Evolutionary conservation across 2,797 vertebrate species (phyloP).

Genomic region (Pseudopleuronectes americanus): DNA sequence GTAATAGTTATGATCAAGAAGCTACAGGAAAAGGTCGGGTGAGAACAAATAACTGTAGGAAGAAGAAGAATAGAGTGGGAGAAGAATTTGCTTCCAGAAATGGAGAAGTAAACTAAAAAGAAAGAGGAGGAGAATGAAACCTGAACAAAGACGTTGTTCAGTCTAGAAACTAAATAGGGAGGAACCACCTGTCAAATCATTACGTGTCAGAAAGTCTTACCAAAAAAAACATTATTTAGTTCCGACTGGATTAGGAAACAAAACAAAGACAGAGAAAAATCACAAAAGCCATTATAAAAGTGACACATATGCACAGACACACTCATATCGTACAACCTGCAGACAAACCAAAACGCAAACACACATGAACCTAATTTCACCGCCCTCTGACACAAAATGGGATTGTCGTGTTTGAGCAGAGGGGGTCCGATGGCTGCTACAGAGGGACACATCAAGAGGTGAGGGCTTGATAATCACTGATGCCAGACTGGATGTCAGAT

Average conservation of each 20-base stretch:
- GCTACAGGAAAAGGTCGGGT: conserved; percentile 33
- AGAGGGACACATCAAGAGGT: conserved; percentile 67
- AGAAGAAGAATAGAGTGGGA: conserved; percentile 4
- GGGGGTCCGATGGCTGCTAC: conserved; percentile 56
- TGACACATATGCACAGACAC: neutral
- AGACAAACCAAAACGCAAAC: conserved; percentile 22
- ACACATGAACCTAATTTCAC: conserved; percentile 61
- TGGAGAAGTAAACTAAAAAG: neutral
- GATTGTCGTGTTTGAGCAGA: conserved; percentile 73
- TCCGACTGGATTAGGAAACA: neutral
- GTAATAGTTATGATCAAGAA: conserved; percentile 43
- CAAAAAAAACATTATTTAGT: conserved; percentile 6
- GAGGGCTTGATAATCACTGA: conserved; percentile 78
- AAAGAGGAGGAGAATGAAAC: conserved; percentile 4
- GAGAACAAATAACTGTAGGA: conserved; percentile 27
- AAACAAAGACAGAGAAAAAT: conserved; percentile 6
- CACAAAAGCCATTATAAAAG: conserved; percentile 11
- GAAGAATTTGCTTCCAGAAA: neutral
- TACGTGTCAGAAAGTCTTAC: neutral
- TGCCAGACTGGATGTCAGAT: conserved; percentile 82
- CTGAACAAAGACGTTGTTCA: conserved; percentile 20
- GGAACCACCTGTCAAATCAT: conserved; percentile 9
- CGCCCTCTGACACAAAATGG: conserved; percentile 74
- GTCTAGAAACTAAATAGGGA: conserved; percentile 13
- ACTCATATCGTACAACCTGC: neutral